phyloP scores from a whole-genome alignment of 1,140 invertebrate species.

The Papilio dardanus region DNA sequence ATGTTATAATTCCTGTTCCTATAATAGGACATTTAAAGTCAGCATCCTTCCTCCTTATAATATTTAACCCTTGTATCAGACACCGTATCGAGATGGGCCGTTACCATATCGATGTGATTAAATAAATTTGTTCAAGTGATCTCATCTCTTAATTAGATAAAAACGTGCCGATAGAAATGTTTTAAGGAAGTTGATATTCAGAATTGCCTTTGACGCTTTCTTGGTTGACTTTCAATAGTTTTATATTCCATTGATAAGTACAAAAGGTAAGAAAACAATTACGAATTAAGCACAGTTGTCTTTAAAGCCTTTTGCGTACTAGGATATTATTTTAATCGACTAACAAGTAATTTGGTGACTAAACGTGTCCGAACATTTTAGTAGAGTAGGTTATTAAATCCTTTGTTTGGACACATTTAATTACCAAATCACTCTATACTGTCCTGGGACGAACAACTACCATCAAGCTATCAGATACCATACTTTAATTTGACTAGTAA shows the following conservation, averaged over 20 bases:
- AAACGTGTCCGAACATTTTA: too few species aligned
- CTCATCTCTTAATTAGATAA: slow-evolving; percentile 4
- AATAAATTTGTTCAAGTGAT: slow-evolving; percentile 31
- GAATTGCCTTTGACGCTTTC: not conserved
- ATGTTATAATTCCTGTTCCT: slow-evolving; percentile 27
- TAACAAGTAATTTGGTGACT: too few species aligned
- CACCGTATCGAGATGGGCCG: not conserved
- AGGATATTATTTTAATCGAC: too few species aligned
- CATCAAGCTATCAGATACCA: not conserved
- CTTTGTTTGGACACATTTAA: too few species aligned
- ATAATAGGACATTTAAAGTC: slow-evolving; percentile 30
- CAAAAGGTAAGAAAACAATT: too few species aligned
- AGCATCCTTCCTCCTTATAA: slow-evolving; percentile 16
- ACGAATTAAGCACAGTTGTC: too few species aligned
- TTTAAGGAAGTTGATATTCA: not conserved
- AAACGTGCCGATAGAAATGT: slow-evolving; percentile 11
- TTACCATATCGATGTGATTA: slow-evolving; percentile 22
- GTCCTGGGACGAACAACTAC: too few species aligned
- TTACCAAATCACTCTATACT: too few species aligned
- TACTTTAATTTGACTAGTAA: slow-evolving; percentile 40
- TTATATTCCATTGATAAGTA: not conserved
- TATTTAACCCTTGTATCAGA: not conserved
- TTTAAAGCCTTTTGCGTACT: too few species aligned
- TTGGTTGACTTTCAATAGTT: not conserved
- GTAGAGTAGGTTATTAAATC: too few species aligned